Evolutionary conservation across 2,113 vertebrate genomes (phyloP).

Genomic region (Cisticola juncidis): DNA sequence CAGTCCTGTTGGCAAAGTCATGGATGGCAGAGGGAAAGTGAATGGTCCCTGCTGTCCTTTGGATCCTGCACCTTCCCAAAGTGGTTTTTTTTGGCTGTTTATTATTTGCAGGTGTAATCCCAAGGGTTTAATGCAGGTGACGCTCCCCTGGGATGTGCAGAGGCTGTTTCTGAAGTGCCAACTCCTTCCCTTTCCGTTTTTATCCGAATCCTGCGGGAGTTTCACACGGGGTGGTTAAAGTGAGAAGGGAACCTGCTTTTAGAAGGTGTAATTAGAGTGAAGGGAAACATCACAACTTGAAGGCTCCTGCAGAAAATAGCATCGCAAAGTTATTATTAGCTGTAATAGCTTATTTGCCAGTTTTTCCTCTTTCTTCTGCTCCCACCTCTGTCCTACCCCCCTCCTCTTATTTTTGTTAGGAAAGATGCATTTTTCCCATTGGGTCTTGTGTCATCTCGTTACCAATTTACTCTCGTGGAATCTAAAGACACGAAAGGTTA

Average conservation of each 20-base stretch:
- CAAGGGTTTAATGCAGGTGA: not conserved
- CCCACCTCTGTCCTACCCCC: not conserved
- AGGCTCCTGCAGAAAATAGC: conserved; percentile 51
- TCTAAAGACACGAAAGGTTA: conserved; percentile 68
- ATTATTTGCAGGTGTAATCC: not conserved
- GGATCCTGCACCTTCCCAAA: not conserved
- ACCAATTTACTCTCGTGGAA: conserved; percentile 51
- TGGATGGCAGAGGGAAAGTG: not conserved
- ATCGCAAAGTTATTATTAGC: conserved; percentile 41
- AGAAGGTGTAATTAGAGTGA: conserved; percentile 48
- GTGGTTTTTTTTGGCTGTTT: not conserved
- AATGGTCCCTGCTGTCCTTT: not conserved
- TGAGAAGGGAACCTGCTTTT: conserved; percentile 51
- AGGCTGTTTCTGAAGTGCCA: not conserved
- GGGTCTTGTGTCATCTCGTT: conserved; percentile 11
- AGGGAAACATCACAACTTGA: conserved; percentile 39
- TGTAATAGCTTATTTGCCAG: conserved; percentile 25
- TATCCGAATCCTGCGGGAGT: not conserved
- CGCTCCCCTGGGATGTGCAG: not conserved
- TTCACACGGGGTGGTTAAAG: not conserved
- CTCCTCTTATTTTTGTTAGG: not conserved
- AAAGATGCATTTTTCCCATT: conserved; percentile 28
- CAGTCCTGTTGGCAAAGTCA: not conserved
- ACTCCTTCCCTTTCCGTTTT: not conserved
- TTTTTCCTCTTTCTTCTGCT: not conserved